Evolutionary conservation across 2,113 vertebrate species (phyloP).

Genomic region (Geococcyx californianus): DNA sequence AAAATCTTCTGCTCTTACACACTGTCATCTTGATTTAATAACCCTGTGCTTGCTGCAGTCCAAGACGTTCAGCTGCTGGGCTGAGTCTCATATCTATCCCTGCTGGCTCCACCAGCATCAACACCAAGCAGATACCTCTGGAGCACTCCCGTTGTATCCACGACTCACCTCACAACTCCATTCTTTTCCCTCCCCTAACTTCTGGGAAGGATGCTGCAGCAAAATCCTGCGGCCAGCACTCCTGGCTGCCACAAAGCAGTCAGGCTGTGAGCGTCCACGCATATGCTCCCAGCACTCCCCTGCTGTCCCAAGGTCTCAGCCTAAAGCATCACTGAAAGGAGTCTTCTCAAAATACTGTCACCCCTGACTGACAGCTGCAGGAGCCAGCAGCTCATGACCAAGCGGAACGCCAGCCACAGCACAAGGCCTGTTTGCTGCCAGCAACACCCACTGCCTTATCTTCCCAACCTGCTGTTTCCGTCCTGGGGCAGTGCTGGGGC

Average conservation of each 20-base stretch:
- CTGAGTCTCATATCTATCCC: constrained; percentile 7
- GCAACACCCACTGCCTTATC: background rate
- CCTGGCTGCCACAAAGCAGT: constrained; percentile 8
- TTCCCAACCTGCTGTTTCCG: constrained; percentile 39
- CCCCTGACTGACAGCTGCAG: constrained; percentile 29
- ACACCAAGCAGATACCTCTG: constrained; percentile 22
- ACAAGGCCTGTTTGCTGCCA: constrained; percentile 31
- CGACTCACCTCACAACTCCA: background rate
- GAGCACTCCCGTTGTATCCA: background rate
- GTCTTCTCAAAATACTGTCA: constrained; percentile 30
- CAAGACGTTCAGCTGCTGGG: constrained; percentile 42
- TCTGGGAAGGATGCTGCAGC: constrained; percentile 68
- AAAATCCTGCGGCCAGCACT: constrained; percentile 63
- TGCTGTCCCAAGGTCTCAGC: constrained; percentile 1
- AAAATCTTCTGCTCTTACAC: constrained; percentile 41
- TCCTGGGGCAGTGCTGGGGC: background rate
- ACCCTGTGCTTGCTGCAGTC: constrained; percentile 46
- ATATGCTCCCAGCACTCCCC: background rate
- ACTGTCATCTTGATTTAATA: constrained; percentile 26
- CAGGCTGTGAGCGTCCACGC: background rate
- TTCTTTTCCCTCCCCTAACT: constrained; percentile 15
- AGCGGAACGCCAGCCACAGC: background rate
- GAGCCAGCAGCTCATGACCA: constrained; percentile 29
- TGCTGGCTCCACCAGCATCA: background rate
- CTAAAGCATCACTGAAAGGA: background rate